Base-by-base conservation (phyloP, 2,113 vertebrate species). In the Mastomys coucha region DNA sequence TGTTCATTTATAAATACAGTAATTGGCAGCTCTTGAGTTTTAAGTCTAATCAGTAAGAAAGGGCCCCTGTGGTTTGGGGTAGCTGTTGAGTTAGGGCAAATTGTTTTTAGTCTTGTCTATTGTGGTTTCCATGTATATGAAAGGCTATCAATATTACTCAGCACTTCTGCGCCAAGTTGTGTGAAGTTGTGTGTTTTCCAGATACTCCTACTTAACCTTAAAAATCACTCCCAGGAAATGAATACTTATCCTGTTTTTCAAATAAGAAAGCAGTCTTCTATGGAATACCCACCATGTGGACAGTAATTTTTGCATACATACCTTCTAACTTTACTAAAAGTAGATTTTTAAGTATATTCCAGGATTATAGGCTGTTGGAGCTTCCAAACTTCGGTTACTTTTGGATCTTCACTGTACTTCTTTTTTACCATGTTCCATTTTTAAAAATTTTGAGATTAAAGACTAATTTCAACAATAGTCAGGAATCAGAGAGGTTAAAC, bases 401-500 rank as follows among this genome's bases (percentile, higher is more conserved):
- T 58, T 39, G 33, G 45, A 45, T 49, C 73, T 72, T 86, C 60
- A 9, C 20, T 91, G 73, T 82, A 69, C 65, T 94, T 17, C 19
- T 63, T 28, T 65, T 86, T 67, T 33, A 45, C 49, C 72, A 56
- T 92, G n/a, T 94, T 91, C 12, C 36, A 10, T 96, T 97, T 93
- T 67, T 11, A 33, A 85, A 69, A 93, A 63, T 88, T 60, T 36
- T 69, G 28, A 90, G 31, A 84, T 77, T 36, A 13, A n/a, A 76
- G 22, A 53, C 80, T 93, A 72, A 76, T 6, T 90, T 96, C 65
- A 96, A 53, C n/a, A 56, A 4, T 76, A 89, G 82, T 70, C 36
- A 45, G 53, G 84, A 95, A 58, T 91, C 26, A 24, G 26, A 65
- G 7, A 76, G 28, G 60, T 49, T 76, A 85, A 36, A 75, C 78